Conservation (phyloP, 2,888 invertebrate species). For the Diaphora mendica region DNA sequence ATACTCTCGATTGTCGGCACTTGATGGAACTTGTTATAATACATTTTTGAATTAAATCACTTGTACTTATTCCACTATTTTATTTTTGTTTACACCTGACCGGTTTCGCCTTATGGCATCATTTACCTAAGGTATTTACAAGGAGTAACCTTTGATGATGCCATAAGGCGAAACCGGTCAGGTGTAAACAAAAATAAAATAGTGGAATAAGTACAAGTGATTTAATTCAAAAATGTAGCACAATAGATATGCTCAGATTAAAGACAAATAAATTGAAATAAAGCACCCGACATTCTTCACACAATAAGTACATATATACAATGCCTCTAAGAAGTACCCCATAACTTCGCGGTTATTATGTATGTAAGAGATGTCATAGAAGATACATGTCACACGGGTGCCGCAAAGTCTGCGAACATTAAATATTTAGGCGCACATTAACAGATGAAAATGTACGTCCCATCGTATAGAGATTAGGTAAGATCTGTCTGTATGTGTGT, state of each 20-base stretch:
- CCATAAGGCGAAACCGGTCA: no score
- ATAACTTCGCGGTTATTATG: neutral
- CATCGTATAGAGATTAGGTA: neutral
- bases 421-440: slow-evolving; percentile 12
- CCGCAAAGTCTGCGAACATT: neutral
- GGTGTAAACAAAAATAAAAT: no score
- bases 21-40: no score
- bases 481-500: neutral
- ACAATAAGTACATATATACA: neutral
- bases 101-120: no score
- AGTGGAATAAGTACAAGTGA: no score
- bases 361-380: neutral
- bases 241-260: neutral
- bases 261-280: neutral
- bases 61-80: no score
- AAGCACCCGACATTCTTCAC: neutral
- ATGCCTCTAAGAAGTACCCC: neutral
- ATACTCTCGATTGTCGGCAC: no score
- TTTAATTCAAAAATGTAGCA: no score
- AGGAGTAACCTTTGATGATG: no score
- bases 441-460: slow-evolving; percentile 1
- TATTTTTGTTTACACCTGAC: no score
- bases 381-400: neutral
- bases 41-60: no score
- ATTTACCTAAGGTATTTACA: no score